Conservation (phyloP, 2,113 vertebrate species). For the Brachyhypopomus gauderio region DNA sequence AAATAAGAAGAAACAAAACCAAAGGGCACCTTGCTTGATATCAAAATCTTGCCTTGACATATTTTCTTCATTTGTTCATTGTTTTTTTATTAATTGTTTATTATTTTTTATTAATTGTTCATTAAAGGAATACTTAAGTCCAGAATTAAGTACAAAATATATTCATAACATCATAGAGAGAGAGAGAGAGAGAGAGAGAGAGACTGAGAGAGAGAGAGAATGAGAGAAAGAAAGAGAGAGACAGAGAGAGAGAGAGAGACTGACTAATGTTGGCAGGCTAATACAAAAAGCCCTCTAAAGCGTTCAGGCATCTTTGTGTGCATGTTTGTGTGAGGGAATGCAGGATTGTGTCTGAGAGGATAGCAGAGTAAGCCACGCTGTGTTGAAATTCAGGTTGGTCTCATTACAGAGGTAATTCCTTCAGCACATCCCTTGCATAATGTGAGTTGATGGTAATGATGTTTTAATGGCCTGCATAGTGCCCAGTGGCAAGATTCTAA, state of each 20-base stretch:
- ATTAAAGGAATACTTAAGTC: no score
- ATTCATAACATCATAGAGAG: no score
- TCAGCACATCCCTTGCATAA: conserved; percentile 69
- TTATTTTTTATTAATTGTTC: no score
- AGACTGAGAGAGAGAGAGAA: neutral
- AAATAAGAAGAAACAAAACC: no score
- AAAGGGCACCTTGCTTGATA: no score
- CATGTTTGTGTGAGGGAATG: conserved; percentile 17
- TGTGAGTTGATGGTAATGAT: conserved; percentile 76
- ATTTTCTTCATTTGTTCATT: no score
- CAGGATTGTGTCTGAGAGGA: conserved; percentile 36
- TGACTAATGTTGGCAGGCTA: conserved; percentile 14
- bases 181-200: conserved; percentile 9
- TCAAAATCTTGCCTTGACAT: no score
- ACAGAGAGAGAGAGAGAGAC: conserved; percentile 3
- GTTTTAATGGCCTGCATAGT: conserved; percentile 75
- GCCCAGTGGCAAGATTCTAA: conserved; percentile 76
- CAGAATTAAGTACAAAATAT: no score
- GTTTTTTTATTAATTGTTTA: no score
- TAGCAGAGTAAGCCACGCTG: conserved; percentile 39
- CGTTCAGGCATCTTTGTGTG: conserved; percentile 18
- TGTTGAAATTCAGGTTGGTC: conserved; percentile 70
- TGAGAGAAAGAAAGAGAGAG: neutral
- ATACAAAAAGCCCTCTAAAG: conserved; percentile 20
- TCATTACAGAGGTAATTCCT: conserved; percentile 79